Evolutionary conservation across 2,888 invertebrate species (phyloP), one percentile per base, ranked within the genome.

Genomic region (Pherbina coryleti): DNA sequence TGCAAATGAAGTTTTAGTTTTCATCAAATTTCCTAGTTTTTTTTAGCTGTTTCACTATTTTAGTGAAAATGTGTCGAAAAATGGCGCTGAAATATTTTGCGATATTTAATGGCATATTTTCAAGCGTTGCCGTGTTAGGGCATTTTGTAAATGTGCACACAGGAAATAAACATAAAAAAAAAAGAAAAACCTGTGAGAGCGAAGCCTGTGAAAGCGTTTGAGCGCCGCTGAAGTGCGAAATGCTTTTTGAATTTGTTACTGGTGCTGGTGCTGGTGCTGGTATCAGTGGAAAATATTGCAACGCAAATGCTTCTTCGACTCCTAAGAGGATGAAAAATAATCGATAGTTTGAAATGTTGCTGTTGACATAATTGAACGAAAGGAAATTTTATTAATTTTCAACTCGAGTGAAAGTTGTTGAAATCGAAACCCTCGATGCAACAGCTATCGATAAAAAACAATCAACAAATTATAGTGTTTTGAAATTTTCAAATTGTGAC

Each of bases 151-250:
- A 67, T 67, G 37, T 8, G 67, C 37, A 19, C 34, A 19, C 44
- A 44, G 44, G 44, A 44, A 60, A 19, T 28, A 55, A 67, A 64
- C 9, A 62, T 25, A 62, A 66, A 8, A n/a, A 2, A 34, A 31
- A 8, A 34, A 34, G 5, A 11, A n/a, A 44, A 8, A 19, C 31
- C n/a, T 4, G n/a, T n/a, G n/a, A n/a, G n/a, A n/a, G n/a, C n/a
- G 34, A 66, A 34, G 66, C 19, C 22, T 37, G 67, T 9, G 22
- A 44, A 44, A 19, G 44, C 37, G 57, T 60, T 60, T 60, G 22
- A 22, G 67, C 67, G 67, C 44, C 67, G 44, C 22, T 67, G 67
- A 67, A 67, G 67, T 67, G 67, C 37, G 66, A 67, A 67, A 66
- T 37, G 11, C 37, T 44, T 67, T 67, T 67, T n/a, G 67, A 67